phyloP scores from a whole-genome alignment of 37 sponge, comb jelly and placozoan genomes.

The Geodia barretti region DNA sequence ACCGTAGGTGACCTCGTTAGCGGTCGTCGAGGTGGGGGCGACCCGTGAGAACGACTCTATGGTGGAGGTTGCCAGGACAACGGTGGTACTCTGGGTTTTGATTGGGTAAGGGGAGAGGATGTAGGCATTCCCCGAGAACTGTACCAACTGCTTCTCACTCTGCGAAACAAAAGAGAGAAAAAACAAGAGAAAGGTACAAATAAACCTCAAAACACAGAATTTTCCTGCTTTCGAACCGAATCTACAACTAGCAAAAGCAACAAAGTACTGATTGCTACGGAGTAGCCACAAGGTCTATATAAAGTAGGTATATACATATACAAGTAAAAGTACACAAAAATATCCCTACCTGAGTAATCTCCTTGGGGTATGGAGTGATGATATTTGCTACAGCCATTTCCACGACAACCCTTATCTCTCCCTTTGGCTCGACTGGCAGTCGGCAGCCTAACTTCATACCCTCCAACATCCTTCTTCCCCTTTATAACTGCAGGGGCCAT shows the following conservation, averaged over 20 bases:
- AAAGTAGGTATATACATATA: too few relatives aligned
- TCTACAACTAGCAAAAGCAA: too few relatives aligned
- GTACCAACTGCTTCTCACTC: slow-evolving; percentile 85
- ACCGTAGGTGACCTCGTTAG: slow-evolving; percentile 80
- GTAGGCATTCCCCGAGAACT: slow-evolving; percentile 75
- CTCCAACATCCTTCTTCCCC: background rate
- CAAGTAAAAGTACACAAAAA: background rate
- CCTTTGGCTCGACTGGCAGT: slow-evolving; percentile 48
- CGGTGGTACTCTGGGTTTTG: slow-evolving; percentile 62
- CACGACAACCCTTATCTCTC: slow-evolving; percentile 54
- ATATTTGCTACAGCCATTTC: slow-evolving; percentile 59
- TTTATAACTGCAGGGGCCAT: background rate
- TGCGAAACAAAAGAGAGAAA: too few relatives aligned
- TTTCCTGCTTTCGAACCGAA: too few relatives aligned
- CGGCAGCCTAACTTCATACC: slow-evolving; percentile 37
- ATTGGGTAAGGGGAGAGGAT: slow-evolving; percentile 74
- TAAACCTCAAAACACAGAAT: too few relatives aligned
- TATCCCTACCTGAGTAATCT: slow-evolving; percentile 36
- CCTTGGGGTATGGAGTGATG: slow-evolving; percentile 68
- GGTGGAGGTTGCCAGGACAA: slow-evolving; percentile 64
- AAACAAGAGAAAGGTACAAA: too few relatives aligned
- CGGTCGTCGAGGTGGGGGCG: slow-evolving; percentile 68
- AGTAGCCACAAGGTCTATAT: too few relatives aligned
- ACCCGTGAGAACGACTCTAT: slow-evolving; percentile 81
- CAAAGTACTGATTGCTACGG: too few relatives aligned